phyloP scores from a whole-genome alignment of 2,113 vertebrate species.

The Psilopsiagon aymara region DNA sequence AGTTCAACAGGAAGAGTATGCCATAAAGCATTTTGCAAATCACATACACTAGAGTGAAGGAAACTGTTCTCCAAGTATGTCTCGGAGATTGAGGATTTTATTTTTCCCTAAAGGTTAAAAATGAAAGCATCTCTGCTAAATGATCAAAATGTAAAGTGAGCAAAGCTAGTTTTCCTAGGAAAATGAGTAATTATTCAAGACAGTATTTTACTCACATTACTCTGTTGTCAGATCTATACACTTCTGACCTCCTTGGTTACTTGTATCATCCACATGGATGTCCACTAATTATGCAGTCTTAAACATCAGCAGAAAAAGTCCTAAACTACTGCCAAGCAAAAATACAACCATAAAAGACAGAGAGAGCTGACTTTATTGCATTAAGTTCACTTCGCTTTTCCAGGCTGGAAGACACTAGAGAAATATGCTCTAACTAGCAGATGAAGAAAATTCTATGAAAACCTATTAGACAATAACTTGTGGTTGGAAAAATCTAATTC shows the following conservation, averaged over 20 bases:
- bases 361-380: not conserved
- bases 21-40: not conserved
- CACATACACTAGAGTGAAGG: not conserved
- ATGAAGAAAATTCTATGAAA: not conserved
- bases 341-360: not conserved
- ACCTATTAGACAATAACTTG: not conserved
- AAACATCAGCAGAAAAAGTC: not conserved
- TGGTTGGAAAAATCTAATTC: constrained; percentile 3
- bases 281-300: not conserved
- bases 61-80: not conserved
- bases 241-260: not conserved
- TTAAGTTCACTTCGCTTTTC: not conserved
- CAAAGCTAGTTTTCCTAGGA: not conserved
- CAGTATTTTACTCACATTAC: not conserved
- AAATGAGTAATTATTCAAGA: not conserved
- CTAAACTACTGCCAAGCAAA: not conserved
- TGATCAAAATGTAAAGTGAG: not conserved
- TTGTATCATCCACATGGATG: not conserved
- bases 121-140: not conserved
- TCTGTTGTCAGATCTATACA: not conserved
- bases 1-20: not conserved
- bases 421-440: not conserved
- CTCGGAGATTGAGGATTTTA: not conserved
- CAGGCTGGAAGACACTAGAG: not conserved
- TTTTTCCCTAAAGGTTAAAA: not conserved